Evolutionary conservation across 2,113 vertebrate species (phyloP).

Genomic region (Callionymus lyra): DNA sequence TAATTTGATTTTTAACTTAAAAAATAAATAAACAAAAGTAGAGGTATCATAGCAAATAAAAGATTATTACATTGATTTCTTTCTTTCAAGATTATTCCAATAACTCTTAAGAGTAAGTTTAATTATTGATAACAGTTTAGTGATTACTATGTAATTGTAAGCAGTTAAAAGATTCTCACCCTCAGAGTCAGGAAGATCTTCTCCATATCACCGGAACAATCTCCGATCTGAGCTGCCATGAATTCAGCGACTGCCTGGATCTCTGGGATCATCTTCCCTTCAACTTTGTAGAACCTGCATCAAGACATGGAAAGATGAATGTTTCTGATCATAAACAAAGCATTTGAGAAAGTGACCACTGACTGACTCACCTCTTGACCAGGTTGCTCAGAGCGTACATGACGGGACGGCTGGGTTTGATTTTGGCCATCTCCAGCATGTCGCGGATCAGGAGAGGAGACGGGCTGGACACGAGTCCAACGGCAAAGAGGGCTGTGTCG

Average conservation of each 20-base stretch:
- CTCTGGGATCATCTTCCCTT: conserved; percentile 61
- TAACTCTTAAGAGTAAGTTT: too few relatives aligned
- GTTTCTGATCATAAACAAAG: background rate
- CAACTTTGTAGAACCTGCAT: conserved; percentile 70
- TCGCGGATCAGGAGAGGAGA: conserved; percentile 70
- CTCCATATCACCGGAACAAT: conserved; percentile 76
- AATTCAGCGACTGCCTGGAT: conserved; percentile 74
- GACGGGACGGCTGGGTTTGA: conserved; percentile 75
- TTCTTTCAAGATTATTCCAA: too few relatives aligned
- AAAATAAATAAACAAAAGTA: too few relatives aligned
- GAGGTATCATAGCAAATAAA: too few relatives aligned
- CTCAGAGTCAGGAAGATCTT: conserved; percentile 76
- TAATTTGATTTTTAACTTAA: too few relatives aligned
- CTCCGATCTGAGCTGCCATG: conserved; percentile 69
- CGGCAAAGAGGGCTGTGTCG: conserved; percentile 74
- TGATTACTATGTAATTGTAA: background rate
- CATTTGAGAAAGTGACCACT: background rate
- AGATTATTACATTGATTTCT: too few relatives aligned
- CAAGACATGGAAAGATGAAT: background rate
- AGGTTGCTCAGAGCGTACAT: conserved; percentile 82
- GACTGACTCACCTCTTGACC: conserved; percentile 77
- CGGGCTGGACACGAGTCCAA: conserved; percentile 80
- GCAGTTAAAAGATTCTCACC: conserved; percentile 50
- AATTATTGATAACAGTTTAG: background rate
- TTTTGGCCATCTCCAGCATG: conserved; percentile 78